Evolutionary conservation across 92 coral and sea anemone genomes (phyloP).

Genomic region (Montipora capitata): DNA sequence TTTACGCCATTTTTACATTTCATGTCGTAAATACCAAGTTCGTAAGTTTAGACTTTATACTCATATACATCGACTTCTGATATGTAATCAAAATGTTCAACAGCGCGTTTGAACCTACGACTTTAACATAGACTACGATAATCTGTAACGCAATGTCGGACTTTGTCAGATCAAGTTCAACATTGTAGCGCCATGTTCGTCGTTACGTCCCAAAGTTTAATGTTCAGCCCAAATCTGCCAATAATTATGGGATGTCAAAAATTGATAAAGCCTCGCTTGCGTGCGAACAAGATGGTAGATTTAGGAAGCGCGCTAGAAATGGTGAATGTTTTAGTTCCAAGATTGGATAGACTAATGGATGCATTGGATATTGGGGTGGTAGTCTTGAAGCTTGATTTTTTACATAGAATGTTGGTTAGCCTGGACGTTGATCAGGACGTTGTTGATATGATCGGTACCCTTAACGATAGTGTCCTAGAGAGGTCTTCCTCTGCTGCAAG

Average conservation of each 20-base stretch:
- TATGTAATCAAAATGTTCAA: constrained; percentile 4
- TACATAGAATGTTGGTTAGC: constrained; percentile 26
- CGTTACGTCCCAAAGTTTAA: no score
- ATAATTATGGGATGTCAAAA: no score
- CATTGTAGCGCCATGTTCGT: no score
- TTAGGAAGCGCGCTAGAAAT: background rate
- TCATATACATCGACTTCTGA: background rate
- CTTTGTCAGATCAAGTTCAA: no score
- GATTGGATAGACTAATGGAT: constrained; percentile 13
- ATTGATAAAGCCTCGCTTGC: background rate
- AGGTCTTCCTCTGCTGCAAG: background rate
- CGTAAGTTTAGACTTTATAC: background rate
- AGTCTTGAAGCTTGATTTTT: constrained; percentile 5
- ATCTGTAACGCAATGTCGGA: no score
- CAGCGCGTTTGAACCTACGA: background rate
- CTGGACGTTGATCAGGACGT: constrained; percentile 36
- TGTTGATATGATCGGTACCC: constrained; percentile 15
- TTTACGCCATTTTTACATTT: no score
- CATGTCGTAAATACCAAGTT: no score
- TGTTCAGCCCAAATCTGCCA: no score
- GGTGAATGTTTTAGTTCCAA: constrained; percentile 5
- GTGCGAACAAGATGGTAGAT: background rate
- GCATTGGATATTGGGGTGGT: constrained; percentile 14
- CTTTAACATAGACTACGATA: no score
- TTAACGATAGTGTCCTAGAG: background rate